These are phyloP conservation scores for Erebia ligea DNA, from an alignment of 2,888 invertebrate species.

Conservation along the genomic window DNA sequence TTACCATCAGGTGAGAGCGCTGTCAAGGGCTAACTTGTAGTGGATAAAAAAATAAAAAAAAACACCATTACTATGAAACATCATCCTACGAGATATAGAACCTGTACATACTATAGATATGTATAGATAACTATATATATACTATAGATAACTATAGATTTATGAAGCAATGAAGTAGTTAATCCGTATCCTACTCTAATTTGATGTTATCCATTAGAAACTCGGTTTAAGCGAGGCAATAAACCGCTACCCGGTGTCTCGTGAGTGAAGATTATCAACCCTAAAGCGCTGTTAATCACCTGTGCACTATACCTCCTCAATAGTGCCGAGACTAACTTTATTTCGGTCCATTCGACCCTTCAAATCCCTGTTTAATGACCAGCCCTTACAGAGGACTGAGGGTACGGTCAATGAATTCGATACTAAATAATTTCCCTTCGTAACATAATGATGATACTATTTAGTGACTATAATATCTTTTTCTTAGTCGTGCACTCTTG, in stretches of 20 bases:
- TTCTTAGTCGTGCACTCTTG: no score
- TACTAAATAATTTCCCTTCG: neutral
- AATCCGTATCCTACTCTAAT: slow-evolving; percentile 14
- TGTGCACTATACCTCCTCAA: slow-evolving; percentile 58
- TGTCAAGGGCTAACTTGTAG: no score
- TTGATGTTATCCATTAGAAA: slow-evolving; percentile 27
- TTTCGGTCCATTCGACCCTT: slow-evolving; percentile 76
- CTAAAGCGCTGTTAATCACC: slow-evolving; percentile 65
- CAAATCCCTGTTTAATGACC: slow-evolving; percentile 81
- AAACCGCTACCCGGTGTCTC: slow-evolving; percentile 27
- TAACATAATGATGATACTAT: no score
- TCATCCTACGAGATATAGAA: neutral
- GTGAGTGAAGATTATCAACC: slow-evolving; percentile 55
- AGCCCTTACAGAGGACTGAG: slow-evolving; percentile 50
- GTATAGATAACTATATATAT: no score
- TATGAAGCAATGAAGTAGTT: neutral
- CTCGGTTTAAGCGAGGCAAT: slow-evolving; percentile 31
- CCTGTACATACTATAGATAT: neutral
- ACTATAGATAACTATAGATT: neutral
- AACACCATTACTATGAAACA: neutral
- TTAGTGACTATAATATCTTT: no score
- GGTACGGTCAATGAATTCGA: slow-evolving; percentile 46
- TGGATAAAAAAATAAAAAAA: no score
- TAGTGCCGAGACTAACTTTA: slow-evolving; percentile 70
- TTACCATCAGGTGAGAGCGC: no score